A percentile compares a stretch with the other conserved stretches of the same genome.
phyloP scores from a whole-genome alignment of 2,113 vertebrate genomes.

The Sebastes fasciatus region DNA sequence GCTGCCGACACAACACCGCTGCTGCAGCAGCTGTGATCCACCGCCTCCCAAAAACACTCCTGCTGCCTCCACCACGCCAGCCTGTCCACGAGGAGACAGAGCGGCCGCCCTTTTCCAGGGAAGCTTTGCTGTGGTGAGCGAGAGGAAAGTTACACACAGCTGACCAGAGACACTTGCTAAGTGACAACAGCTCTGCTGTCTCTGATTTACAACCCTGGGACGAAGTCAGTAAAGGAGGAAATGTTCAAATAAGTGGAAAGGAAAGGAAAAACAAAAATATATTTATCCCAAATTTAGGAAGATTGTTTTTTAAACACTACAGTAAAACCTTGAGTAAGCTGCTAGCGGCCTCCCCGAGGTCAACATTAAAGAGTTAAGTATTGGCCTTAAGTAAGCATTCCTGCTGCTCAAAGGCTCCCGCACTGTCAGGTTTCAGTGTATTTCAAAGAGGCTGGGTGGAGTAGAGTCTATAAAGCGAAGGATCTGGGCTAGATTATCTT shows the following conservation, averaged over 20 bases:
- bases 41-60: slow-evolving; percentile 20
- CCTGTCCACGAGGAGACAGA: slow-evolving; percentile 54
- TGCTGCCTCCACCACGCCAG: slow-evolving; percentile 40
- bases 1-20: slow-evolving; percentile 64
- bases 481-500: slow-evolving; percentile 53
- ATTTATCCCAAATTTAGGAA: background rate
- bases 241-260: background rate
- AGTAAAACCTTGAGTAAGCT: background rate
- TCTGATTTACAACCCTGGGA: slow-evolving; percentile 18
- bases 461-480: slow-evolving; percentile 10
- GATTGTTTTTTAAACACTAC: background rate
- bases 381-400: slow-evolving; percentile 18
- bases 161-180: slow-evolving; percentile 19
- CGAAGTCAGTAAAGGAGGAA: slow-evolving; percentile 5
- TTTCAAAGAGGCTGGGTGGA: slow-evolving; percentile 40
- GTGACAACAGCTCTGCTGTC: background rate
- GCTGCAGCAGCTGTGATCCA: slow-evolving; percentile 58
- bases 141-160: slow-evolving; percentile 23
- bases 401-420: slow-evolving; percentile 10
- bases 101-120: slow-evolving; percentile 25
- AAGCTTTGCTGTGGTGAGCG: slow-evolving; percentile 14
- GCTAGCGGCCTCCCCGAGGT: background rate
- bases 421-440: background rate
- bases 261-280: background rate
- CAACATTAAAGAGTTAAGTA: slow-evolving; percentile 14